Evolutionary conservation across 2,113 vertebrate genomes (phyloP), one percentile per base, ranked within the genome.

Genomic region (Picathartes gymnocephalus): DNA sequence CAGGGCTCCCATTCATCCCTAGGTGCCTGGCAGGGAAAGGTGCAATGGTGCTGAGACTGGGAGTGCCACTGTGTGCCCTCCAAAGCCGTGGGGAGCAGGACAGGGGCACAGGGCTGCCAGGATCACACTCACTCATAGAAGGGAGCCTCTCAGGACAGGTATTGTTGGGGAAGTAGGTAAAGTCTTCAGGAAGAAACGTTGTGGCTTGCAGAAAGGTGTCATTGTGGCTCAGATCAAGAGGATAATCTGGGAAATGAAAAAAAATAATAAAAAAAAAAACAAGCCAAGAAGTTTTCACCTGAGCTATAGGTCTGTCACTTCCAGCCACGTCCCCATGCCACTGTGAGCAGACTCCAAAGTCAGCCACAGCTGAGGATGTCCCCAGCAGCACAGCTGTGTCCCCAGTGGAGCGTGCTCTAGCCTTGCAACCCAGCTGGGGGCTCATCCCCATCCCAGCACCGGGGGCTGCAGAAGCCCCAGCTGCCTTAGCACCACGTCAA

Each of bases 61-160:
- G 57, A 87, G 66, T 1, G 3, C 42, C 69, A 37, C 7, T 0
- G 37, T 2, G 40, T 10, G 50, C 56, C 78, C 73, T 47, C 31
- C 65, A 78, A 61, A 78, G 64, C 45, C 82, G 58, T 0, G 1
- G 27, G 37, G 23, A 88, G 40, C 44, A 64, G 44, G 40, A 54
- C 33, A 60, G 22, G 50, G 35, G 23, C 24, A n/a, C 1, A 1
- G 42, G 30, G 37, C 19, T 2, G 2, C 13, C 5, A 4, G 60
- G 77, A 50, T 53, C 79, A 27, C 88, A 99, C 99, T 99, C 93
- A 99, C 99, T 99, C 99, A 99, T 99, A 93, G 98, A 99, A 97
- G 98, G 99, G 97, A 99, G 98, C 91, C 97, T 98, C 94, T 99
- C 98, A 0, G 99, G 99, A 96, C 99, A 99, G 56, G 98, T 97